phyloP scores from a whole-genome alignment of 2,797 vertebrate genomes.

The Dicrostonyx torquatus region DNA sequence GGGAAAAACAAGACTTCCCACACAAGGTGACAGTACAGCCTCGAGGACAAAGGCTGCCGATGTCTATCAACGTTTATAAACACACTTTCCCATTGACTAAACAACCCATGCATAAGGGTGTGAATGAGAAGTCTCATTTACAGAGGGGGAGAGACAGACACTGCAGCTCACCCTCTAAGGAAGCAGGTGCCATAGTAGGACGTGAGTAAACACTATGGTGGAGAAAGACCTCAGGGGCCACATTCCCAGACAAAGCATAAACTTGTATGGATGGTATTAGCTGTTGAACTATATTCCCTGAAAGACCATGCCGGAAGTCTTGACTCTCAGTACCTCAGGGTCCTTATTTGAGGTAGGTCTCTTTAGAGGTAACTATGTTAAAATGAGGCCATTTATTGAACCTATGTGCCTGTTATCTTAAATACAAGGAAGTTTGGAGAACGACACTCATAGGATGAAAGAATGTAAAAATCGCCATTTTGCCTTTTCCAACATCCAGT shows the following conservation, averaged over 20 bases:
- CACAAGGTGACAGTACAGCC: not conserved
- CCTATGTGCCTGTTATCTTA: not conserved
- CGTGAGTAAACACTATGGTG: not conserved
- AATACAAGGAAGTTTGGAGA: not conserved
- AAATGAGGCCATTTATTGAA: not conserved
- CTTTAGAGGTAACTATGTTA: not conserved
- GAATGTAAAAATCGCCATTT: not conserved
- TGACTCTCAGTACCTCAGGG: not conserved
- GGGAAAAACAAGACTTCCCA: not conserved
- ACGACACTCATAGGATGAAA: not conserved
- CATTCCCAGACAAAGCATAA: not conserved
- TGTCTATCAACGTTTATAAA: not conserved
- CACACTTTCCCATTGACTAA: not conserved
- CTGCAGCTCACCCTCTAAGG: not conserved
- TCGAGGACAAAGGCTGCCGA: not conserved
- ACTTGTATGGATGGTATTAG: no score
- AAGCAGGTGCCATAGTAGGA: not conserved
- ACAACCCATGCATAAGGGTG: not conserved
- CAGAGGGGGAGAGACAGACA: no score
- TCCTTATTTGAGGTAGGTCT: not conserved
- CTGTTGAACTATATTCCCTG: not conserved
- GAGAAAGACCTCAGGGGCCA: not conserved
- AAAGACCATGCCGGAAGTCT: not conserved
- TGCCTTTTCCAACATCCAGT: not conserved
- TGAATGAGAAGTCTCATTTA: not conserved